These are phyloP conservation scores for Paramuricea clavata DNA, from an alignment of 92 coral and sea anemone species.

Conservation along the genomic window DNA sequence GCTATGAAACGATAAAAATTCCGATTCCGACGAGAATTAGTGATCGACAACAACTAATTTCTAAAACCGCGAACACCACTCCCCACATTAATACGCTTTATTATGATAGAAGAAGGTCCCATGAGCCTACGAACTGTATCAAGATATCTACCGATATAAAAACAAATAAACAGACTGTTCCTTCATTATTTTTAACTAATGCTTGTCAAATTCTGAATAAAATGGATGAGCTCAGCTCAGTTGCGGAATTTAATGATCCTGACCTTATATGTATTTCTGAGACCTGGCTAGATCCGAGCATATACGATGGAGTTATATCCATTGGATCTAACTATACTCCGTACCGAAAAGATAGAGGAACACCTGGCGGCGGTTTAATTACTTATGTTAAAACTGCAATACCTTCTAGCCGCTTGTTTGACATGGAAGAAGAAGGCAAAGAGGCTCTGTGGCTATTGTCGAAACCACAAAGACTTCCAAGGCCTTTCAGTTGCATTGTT, in stretches of 20 bases:
- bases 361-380: too few relatives aligned
- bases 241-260: slow-evolving; percentile 26
- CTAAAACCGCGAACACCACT: background rate
- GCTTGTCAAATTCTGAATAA: slow-evolving; percentile 34
- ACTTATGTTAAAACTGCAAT: too few relatives aligned
- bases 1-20: too few relatives aligned
- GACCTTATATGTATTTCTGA: too few relatives aligned
- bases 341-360: too few relatives aligned
- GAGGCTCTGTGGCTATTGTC: slow-evolving; percentile 36
- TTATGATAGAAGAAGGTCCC: background rate
- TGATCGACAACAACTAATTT: too few relatives aligned
- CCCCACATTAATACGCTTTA: background rate
- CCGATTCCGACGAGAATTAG: too few relatives aligned
- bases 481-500: slow-evolving; percentile 47
- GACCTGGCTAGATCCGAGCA: too few relatives aligned
- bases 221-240: slow-evolving; percentile 23
- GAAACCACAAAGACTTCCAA: slow-evolving; percentile 39
- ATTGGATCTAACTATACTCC: too few relatives aligned
- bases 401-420: slow-evolving; percentile 28
- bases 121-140: slow-evolving; percentile 23
- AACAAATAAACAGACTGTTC: slow-evolving; percentile 1
- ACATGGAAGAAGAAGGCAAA: slow-evolving; percentile 33
- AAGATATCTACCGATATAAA: slow-evolving; percentile 29
- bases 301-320: too few relatives aligned
- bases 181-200: slow-evolving; percentile 38